Base-by-base conservation (phyloP, 2,113 vertebrate species). In the Andinoacara biseriatus region DNA sequence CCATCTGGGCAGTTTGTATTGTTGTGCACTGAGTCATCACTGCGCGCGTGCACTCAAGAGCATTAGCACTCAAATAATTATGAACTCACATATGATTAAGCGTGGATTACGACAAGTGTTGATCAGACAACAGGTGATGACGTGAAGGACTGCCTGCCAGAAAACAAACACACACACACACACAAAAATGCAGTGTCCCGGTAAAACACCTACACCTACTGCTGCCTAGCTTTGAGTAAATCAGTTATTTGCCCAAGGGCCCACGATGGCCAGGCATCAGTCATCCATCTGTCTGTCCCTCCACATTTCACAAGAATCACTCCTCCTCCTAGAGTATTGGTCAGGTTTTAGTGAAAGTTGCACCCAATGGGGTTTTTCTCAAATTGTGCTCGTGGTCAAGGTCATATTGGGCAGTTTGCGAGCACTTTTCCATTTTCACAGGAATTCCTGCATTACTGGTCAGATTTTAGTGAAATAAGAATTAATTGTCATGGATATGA, bases 1-100 rank as follows among this genome's bases (percentile, higher is more conserved):
- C 87, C 92, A 92, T 92, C 94, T 95, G 94, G 63, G 72, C 58
- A 63, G 85, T 76, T 85, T 92, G 92, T 86, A 87, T 84, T 33
- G 76, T 89, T 65, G 80, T 56, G 72, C n/a, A 65, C 78, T 91
- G 88, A 88, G 78, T 93, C 90, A 94, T 83, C 26, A 29, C 14
- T 40, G 49, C 0, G 15, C 24, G 7, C 31, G 54, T 84, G 79
- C 80, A 85, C 17, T 57, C 9, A 4, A 26, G 33, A 49, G 31
- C 40, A 46, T 82, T 33, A 43, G 59, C 74, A 77, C 58, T 75
- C 43, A 65, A 58, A 59, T 86, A 24, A 87, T 82, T 31, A 10
- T 40, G 74, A 80, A 86, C 80, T 88, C 35, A 38, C 49, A 24
- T 10, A 20, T 78, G 29, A 83, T 54, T 57, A 15, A 82, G 38